A percentile compares a stretch with the other conserved stretches of the same genome.
Evolutionary conservation across 2,113 vertebrate species (phyloP).

Genomic region (Tetraodon nigroviridis): DNA sequence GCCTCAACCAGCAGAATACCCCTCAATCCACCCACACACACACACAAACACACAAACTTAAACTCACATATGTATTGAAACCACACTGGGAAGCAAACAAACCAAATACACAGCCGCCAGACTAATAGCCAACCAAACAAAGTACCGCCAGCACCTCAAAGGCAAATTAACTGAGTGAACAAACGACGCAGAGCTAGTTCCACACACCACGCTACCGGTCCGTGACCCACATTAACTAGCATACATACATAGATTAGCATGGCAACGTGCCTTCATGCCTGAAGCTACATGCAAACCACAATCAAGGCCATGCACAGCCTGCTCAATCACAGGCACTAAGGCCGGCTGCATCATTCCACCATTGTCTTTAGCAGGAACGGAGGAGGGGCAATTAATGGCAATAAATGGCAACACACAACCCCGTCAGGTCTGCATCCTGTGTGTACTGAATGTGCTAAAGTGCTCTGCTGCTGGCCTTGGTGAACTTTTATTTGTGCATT

Average conservation of each 20-base stretch:
- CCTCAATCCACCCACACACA: constrained; percentile 5
- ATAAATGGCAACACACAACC: constrained; percentile 37
- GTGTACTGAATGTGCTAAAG: constrained; percentile 15
- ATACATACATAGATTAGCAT: constrained; percentile 36
- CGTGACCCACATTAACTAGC: constrained; percentile 18
- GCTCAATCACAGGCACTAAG: constrained; percentile 38
- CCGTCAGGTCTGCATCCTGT: constrained; percentile 25
- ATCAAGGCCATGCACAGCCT: constrained; percentile 16
- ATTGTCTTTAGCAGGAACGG: constrained; percentile 34
- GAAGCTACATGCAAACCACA: constrained; percentile 37
- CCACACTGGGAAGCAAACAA: constrained; percentile 54
- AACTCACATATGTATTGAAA: constrained; percentile 33
- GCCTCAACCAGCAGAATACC: constrained; percentile 58
- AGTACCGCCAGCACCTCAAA: constrained; percentile 27
- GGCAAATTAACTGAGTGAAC: constrained; percentile 39
- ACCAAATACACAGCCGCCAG: constrained; percentile 37
- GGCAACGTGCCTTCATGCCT: constrained; percentile 44
- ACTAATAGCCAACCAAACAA: constrained; percentile 53
- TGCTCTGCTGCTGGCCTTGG: constrained; percentile 19
- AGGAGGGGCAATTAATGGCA: constrained; percentile 44
- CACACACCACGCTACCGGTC: constrained; percentile 24
- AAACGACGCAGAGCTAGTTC: constrained; percentile 9
- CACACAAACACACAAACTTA: constrained; percentile 34
- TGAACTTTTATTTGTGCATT: constrained; percentile 38
- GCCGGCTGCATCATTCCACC: constrained; percentile 24